Percentiles rank a stretch among this genome's conserved stretches.
These are phyloP conservation scores for Argynnis bischoffii DNA, from an alignment of 2,888 invertebrate species.

Conservation along the genomic window DNA sequence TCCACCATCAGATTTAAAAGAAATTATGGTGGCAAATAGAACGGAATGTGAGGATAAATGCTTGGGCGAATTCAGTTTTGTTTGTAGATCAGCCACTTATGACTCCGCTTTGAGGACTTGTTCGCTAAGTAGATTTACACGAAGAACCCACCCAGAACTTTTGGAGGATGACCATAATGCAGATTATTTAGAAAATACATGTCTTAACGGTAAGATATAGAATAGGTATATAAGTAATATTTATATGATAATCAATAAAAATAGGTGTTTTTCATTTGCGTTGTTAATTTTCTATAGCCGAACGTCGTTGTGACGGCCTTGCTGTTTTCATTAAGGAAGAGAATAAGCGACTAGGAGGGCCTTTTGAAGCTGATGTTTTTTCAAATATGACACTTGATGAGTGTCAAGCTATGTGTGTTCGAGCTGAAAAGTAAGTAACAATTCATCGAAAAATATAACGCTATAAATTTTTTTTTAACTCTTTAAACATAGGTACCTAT, in stretches of 20 bases:
- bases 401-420: slow-evolving; percentile 93
- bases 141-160: slow-evolving; percentile 92
- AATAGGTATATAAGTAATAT: background rate
- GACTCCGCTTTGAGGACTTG: slow-evolving; percentile 90
- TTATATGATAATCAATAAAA: background rate
- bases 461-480: too few relatives aligned
- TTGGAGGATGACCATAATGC: slow-evolving; percentile 93
- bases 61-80: slow-evolving; percentile 93
- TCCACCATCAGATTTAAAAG: slow-evolving; percentile 90
- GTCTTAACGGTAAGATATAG: slow-evolving; percentile 87
- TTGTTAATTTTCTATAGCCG: slow-evolving; percentile 81
- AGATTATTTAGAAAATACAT: slow-evolving; percentile 95
- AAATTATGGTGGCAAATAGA: slow-evolving; percentile 91
- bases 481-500: too few relatives aligned
- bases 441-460: too few relatives aligned
- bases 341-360: slow-evolving; percentile 92
- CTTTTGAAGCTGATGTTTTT: slow-evolving; percentile 94
- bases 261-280: background rate
- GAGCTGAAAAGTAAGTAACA: slow-evolving; percentile 89
- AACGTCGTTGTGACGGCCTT: slow-evolving; percentile 92
- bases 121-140: slow-evolving; percentile 90
- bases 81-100: slow-evolving; percentile 93
- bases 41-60: slow-evolving; percentile 96
- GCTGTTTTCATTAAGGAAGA: slow-evolving; percentile 95
- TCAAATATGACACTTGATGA: slow-evolving; percentile 93